phyloP scores from a whole-genome alignment of 2,113 vertebrate species.

The Panthera leo region DNA sequence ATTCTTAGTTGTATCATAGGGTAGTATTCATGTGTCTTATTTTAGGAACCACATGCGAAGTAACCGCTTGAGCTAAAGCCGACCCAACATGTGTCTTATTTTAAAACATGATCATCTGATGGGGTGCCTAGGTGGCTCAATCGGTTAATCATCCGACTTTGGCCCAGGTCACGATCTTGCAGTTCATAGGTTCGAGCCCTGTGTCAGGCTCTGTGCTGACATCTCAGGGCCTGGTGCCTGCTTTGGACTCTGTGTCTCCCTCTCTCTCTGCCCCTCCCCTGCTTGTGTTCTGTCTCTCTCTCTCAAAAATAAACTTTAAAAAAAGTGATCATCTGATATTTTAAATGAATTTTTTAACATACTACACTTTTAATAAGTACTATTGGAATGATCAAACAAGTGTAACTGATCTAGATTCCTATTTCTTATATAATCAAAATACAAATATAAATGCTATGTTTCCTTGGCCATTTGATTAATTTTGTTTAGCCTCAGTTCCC shows the following conservation, averaged over 20 bases:
- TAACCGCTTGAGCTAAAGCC: too few species aligned
- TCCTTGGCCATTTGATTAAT: background rate
- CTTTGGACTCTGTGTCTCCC: too few species aligned
- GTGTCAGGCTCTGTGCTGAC: too few species aligned
- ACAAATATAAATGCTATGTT: background rate
- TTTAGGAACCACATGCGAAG: background rate
- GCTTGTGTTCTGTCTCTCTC: too few species aligned
- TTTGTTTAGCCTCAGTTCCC: background rate
- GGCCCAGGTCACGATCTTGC: too few species aligned
- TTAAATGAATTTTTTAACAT: conserved; percentile 26
- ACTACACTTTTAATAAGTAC: conserved; percentile 23
- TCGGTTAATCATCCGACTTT: too few species aligned
- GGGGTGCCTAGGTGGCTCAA: too few species aligned
- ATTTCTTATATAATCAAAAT: conserved; percentile 6
- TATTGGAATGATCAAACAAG: background rate
- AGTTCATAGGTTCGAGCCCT: too few species aligned
- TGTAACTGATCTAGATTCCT: conserved; percentile 10
- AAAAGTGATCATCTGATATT: conserved; percentile 46
- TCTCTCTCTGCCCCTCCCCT: too few species aligned
- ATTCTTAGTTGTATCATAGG: conserved; percentile 46
- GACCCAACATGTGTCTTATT: background rate
- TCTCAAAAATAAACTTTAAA: too few species aligned
- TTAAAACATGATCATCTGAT: too few species aligned
- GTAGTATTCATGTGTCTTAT: background rate
- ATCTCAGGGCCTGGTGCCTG: too few species aligned